phyloP scores from a whole-genome alignment of 2,113 vertebrate species.

The Petaurus breviceps region DNA sequence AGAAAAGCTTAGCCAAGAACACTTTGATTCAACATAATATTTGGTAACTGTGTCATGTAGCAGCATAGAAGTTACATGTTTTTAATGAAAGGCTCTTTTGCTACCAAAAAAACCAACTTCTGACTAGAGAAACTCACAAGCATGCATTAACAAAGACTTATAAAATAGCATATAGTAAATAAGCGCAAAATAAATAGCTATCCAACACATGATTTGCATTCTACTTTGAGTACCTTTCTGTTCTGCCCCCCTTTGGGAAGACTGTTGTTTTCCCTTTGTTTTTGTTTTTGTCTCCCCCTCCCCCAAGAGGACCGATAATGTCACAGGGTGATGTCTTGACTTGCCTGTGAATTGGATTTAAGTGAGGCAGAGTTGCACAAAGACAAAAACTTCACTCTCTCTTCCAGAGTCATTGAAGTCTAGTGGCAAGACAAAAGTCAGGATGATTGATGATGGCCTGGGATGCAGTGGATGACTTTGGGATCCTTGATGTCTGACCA shows the following conservation, averaged over 20 bases:
- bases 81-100: not conserved
- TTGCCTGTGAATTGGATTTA: no score
- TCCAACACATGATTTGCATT: not conserved
- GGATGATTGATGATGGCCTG: no score
- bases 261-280: no score
- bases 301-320: no score
- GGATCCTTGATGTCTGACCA: no score
- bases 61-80: conserved; percentile 31
- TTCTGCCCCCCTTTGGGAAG: not conserved
- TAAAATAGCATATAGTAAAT: not conserved
- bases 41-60: not conserved
- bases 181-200: not conserved
- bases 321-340: no score
- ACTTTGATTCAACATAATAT: not conserved
- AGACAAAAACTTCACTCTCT: no score
- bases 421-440: no score
- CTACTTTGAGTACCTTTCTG: not conserved
- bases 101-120: not conserved
- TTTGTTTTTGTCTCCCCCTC: no score
- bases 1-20: conserved; percentile 28
- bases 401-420: no score
- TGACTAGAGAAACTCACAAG: not conserved
- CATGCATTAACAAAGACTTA: not conserved
- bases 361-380: no score
- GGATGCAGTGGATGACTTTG: no score